Evolutionary conservation across 1,140 invertebrate genomes (phyloP).

Genomic region (Hylyphantes graminicola): DNA sequence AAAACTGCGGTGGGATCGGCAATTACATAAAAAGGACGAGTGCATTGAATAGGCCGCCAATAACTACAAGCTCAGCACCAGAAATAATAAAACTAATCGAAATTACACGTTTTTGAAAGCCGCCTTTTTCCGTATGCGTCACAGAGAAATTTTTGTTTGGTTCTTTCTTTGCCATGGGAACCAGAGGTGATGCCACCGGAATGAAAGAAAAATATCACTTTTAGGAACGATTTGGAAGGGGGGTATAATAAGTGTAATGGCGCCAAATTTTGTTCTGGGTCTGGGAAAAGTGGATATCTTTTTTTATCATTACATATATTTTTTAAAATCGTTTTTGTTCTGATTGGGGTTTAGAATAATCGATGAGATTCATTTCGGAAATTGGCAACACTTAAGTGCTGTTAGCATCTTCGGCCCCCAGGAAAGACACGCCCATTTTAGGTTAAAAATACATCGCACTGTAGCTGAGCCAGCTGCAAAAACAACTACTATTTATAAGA

Average conservation of each 20-base stretch:
- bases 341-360: conserved; percentile 53
- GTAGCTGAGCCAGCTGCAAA: background rate
- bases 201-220: conserved; percentile 20
- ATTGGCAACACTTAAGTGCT: conserved; percentile 36
- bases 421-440: background rate
- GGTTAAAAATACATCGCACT: background rate
- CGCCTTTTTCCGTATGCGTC: conserved; percentile 51
- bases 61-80: no score
- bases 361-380: conserved; percentile 46
- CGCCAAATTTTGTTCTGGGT: conserved; percentile 31
- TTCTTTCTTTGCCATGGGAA: conserved; percentile 38
- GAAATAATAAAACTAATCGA: conserved; percentile 4
- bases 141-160: conserved; percentile 25
- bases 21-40: no score
- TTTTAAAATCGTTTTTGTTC: conserved; percentile 31
- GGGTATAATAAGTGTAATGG: conserved; percentile 54
- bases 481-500: background rate
- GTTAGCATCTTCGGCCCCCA: background rate
- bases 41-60: no score
- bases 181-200: conserved; percentile 9
- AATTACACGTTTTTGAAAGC: conserved; percentile 52
- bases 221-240: conserved; percentile 28
- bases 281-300: conserved; percentile 5
- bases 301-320: no score
- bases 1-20: no score